Evolutionary conservation across 2,113 vertebrate genomes (phyloP).

Genomic region (Smithornis capensis): DNA sequence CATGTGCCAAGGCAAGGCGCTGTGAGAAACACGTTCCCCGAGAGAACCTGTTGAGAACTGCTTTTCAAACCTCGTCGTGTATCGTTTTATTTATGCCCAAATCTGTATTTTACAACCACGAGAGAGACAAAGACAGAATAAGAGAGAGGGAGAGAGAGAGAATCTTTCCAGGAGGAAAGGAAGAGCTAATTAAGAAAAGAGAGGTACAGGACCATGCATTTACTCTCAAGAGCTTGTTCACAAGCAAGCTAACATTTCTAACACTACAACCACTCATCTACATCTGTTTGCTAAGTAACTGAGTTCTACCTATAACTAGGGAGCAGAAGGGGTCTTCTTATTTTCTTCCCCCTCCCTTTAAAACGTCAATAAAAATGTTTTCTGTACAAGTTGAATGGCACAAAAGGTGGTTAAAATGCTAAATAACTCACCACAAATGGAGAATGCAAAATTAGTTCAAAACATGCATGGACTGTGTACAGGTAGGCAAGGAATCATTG

Average conservation of each 20-base stretch:
- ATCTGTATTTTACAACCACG: slow-evolving; percentile 71
- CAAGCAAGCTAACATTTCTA: slow-evolving; percentile 81
- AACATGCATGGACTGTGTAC: slow-evolving; percentile 77
- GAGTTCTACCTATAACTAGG: slow-evolving; percentile 81
- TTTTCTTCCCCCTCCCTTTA: slow-evolving; percentile 66
- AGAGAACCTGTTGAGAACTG: slow-evolving; percentile 62
- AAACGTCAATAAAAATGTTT: slow-evolving; percentile 81
- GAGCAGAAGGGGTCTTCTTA: slow-evolving; percentile 63
- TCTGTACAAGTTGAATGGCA: slow-evolving; percentile 83
- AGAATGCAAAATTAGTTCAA: slow-evolving; percentile 75
- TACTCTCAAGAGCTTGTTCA: slow-evolving; percentile 81
- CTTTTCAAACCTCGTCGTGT: slow-evolving; percentile 50
- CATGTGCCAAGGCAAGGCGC: slow-evolving; percentile 22
- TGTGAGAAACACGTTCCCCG: slow-evolving; percentile 3
- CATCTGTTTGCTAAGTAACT: slow-evolving; percentile 77
- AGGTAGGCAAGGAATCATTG: slow-evolving; percentile 77
- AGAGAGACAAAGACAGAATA: slow-evolving; percentile 65
- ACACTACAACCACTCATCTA: slow-evolving; percentile 81
- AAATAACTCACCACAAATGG: slow-evolving; percentile 71
- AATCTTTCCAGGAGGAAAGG: slow-evolving; percentile 71
- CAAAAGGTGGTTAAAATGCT: slow-evolving; percentile 71
- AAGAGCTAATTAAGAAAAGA: slow-evolving; percentile 73
- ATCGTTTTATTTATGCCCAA: slow-evolving; percentile 50
- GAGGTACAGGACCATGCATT: slow-evolving; percentile 82
- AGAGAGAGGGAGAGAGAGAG: slow-evolving; percentile 35